A percentile compares a stretch with the other conserved stretches of the same genome.
phyloP scores from a whole-genome alignment of 1,140 invertebrate genomes.

The Aleiodes sp. region DNA sequence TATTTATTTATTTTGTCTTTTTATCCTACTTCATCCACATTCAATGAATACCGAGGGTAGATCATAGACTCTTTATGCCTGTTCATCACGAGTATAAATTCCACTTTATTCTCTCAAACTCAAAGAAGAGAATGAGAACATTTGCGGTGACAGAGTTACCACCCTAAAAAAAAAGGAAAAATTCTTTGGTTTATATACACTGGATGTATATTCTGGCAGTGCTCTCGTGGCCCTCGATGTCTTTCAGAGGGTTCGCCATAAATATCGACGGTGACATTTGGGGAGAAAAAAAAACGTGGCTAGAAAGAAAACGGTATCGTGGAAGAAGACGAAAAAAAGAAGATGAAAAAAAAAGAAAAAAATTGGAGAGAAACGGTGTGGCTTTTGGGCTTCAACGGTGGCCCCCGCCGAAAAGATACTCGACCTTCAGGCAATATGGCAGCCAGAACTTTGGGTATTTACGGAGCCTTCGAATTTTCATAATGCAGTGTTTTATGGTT shows the following conservation, averaged over 20 bases:
- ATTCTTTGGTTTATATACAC: background rate
- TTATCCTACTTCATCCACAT: background rate
- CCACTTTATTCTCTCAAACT: slow-evolving; percentile 1
- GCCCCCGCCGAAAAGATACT: too few species aligned
- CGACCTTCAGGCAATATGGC: too few species aligned
- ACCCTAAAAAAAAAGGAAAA: background rate
- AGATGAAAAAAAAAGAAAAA: too few species aligned
- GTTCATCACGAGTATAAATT: background rate
- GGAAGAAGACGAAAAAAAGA: too few species aligned
- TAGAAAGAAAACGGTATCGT: background rate
- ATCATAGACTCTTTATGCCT: too few species aligned
- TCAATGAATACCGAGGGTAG: background rate
- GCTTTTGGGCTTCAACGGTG: too few species aligned
- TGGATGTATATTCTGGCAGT: slow-evolving; percentile 32
- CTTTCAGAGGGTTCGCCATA: slow-evolving; percentile 55
- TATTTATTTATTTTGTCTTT: background rate
- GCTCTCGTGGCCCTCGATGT: slow-evolving; percentile 36
- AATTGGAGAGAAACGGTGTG: too few species aligned
- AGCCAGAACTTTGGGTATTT: too few species aligned
- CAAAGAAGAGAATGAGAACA: background rate
- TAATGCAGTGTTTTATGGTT: too few species aligned
- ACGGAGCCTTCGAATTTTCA: too few species aligned
- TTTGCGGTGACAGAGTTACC: background rate
- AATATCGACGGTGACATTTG: slow-evolving; percentile 56
- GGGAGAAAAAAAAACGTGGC: slow-evolving; percentile 31